Base-by-base conservation (phyloP, 35 echinoderm and acorn worm species). In the Heliocidaris tuberculata region DNA sequence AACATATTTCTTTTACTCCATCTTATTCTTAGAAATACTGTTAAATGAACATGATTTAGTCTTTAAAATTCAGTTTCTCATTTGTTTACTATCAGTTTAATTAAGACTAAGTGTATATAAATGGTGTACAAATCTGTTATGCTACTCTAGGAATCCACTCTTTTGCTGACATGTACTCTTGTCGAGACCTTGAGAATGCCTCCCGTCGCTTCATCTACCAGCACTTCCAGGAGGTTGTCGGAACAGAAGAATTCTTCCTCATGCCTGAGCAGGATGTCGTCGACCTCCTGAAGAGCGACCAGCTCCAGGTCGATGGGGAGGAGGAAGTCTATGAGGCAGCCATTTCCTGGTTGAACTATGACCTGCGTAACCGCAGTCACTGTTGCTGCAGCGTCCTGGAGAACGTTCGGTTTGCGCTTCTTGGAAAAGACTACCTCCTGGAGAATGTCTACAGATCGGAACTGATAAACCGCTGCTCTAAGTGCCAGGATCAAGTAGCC, bases 141-240 rank as follows among this genome's bases (percentile, higher is more conserved):
- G 93, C 19, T 31, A n/a, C 60, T 31, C 0, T 85, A 99, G 98
- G 98, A 94, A 99, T 99, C 59, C 98, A 99, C 94, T 99, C 98
- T 50, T 99, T 99, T 93, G 98, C 98, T 61, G 98, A 99, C 90
- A 99, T 99, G 97, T 99, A 99, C 92, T 99, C 98, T 35, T 99
- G 98, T 94, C 59, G 87, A 30, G 98, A 99, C 60, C 96, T 99
- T 35, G 97, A 99, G 88, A 96, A 97, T 59, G 94, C 94, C 32
- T 96, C 97, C 59, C 94, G 96, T 16, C 95, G 98, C 7, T 99
- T 99, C 92, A 97, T 99, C 93, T 99, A 99, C 94, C 98, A 99
- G 85, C 98, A 99, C 88, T 99, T 99, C 93, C 98, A 95, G 12
- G 98, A 99, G 88, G 98, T 99, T 7, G 95, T 99, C 78, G 92